Conservation (phyloP, 2,888 invertebrate species). For the Alloscopus bannaensis region DNA sequence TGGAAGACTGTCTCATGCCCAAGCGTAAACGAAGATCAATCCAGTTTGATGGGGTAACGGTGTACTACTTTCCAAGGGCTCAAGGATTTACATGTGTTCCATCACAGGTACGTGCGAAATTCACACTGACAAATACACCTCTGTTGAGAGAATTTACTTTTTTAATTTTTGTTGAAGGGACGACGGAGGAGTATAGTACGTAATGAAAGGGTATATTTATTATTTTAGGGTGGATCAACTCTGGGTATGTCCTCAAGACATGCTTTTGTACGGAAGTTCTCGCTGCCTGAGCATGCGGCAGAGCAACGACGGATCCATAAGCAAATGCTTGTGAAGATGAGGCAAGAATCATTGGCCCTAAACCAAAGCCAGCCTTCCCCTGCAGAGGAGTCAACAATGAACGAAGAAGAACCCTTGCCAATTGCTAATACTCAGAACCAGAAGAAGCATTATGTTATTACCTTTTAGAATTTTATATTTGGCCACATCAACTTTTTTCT, state of each 20-base stretch:
- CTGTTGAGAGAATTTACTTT: too few species aligned
- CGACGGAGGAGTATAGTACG: too few species aligned
- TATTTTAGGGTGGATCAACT: conserved; percentile 80
- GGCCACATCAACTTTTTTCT: too few species aligned
- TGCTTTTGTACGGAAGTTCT: conserved; percentile 85
- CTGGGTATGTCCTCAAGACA: conserved; percentile 87
- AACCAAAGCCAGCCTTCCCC: conserved; percentile 61
- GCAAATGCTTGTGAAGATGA: conserved; percentile 84
- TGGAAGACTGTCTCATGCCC: conserved; percentile 68
- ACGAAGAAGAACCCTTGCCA: conserved; percentile 54
- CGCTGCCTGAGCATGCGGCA: conserved; percentile 90
- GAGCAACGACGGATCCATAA: conserved; percentile 92
- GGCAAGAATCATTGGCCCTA: conserved; percentile 81
- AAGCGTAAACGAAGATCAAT: conserved; percentile 86
- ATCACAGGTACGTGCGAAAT: conserved; percentile 77
- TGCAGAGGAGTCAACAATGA: conserved; percentile 40
- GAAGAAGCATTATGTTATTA: not conserved
- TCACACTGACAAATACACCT: too few species aligned
- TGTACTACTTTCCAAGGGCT: conserved; percentile 94
- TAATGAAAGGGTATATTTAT: conserved; percentile 7
- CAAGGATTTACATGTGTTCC: conserved; percentile 95
- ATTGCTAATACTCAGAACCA: conserved; percentile 75
- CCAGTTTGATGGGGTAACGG: conserved; percentile 93
- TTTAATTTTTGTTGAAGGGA: too few species aligned
- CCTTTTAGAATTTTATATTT: too few species aligned